phyloP scores from a whole-genome alignment of 2,888 invertebrate species.

The Deilephila porcellus region DNA sequence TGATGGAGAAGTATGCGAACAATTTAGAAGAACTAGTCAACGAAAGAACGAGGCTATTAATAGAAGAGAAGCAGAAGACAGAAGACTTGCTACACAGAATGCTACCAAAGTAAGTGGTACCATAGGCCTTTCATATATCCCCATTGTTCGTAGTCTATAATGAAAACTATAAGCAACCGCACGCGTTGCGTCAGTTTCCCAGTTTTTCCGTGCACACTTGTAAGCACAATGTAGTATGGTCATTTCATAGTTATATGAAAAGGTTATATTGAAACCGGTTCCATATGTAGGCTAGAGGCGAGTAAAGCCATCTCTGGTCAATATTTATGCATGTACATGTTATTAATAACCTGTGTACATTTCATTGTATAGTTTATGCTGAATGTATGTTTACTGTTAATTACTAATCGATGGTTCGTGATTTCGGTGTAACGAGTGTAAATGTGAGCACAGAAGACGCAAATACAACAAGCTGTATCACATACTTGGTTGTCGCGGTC shows the following conservation, averaged over 20 bases:
- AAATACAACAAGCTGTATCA: slow-evolving; percentile 82
- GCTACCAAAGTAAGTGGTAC: slow-evolving; percentile 92
- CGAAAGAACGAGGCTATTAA: slow-evolving; percentile 94
- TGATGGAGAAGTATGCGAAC: slow-evolving; percentile 98
- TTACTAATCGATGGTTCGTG: slow-evolving; percentile 63
- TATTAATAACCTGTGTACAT: slow-evolving; percentile 59
- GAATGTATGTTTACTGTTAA: slow-evolving; percentile 47
- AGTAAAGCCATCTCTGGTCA: slow-evolving; percentile 46
- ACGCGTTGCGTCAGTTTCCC: slow-evolving; percentile 5
- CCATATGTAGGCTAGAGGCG: slow-evolving; percentile 38
- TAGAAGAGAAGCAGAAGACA: slow-evolving; percentile 96
- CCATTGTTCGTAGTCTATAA: neutral
- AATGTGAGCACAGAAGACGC: slow-evolving; percentile 76
- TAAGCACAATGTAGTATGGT: neutral
- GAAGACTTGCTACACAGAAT: slow-evolving; percentile 96
- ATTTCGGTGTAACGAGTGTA: slow-evolving; percentile 59
- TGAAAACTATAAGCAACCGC: neutral
- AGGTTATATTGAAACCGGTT: slow-evolving; percentile 22
- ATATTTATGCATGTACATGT: slow-evolving; percentile 64
- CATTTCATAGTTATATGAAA: neutral
- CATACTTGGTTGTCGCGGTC: slow-evolving; percentile 65
- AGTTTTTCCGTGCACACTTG: neutral
- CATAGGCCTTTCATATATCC: slow-evolving; percentile 26
- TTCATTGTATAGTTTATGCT: slow-evolving; percentile 50
- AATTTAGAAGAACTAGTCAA: slow-evolving; percentile 97